Base-by-base conservation (phyloP, 35 echinoderm and acorn worm species). In the Hemicentrotus pulcherrimus region DNA sequence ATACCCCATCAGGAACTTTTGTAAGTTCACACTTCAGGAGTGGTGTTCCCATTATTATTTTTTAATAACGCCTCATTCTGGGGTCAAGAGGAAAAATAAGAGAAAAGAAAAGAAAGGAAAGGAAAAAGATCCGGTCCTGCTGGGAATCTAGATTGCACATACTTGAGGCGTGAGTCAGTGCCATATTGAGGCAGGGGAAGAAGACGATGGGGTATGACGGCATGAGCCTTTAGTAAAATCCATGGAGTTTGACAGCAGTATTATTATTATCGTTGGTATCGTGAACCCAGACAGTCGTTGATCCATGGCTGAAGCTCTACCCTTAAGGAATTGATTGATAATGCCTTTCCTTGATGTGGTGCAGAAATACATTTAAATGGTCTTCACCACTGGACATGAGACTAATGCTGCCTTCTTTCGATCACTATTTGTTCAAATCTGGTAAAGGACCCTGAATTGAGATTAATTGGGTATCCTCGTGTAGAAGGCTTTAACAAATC, bases 191-290 rank as follows among this genome's bases (percentile, higher is more conserved):
- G 88, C 32, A 90, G 31, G 86, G 7, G 19, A 90, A 90, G n/a
- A 47, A 90, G 32, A 89, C 13, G 32, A 90, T 15, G 14, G 12
- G 88, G 19, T 90, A 90, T 90, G 88, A 90, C 88, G 46, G 88
- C 88, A 90, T 90, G 32, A 90, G 88, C 88, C 88, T 90, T 90
- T 90, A 90, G 88, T 90, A 90, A 90, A 90, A 90, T 90, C 88
- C 88, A 90, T 90, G 88, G 88, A 90, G 88, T 90, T 90, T 90
- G 88, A 90, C 88, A 90, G 88, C 88, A 11, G 32, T 47, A 90
- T 90, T 90, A 90, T 90, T 90, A 90, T 86, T 22, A 86, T 86
- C 86, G 32, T 86, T 22, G 24, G 28, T 86, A 86, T 86, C 86
- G 11, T 78, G 88, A 15, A 90, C 31, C 88, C 88, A 90, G 88